Base-by-base conservation (phyloP, 2,888 invertebrate genomes). In the Platycheirus rosarum region DNA sequence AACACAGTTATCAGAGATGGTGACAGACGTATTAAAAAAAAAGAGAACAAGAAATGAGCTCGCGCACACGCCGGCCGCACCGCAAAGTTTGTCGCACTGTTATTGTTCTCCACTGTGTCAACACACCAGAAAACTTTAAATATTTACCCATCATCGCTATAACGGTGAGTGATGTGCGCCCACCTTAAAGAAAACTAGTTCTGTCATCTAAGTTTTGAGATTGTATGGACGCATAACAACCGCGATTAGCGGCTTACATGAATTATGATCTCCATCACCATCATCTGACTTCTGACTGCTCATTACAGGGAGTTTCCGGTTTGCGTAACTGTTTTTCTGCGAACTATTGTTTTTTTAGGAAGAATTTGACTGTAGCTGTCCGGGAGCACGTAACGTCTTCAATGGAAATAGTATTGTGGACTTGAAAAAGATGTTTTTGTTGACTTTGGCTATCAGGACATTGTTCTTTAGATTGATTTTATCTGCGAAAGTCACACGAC, bases 81-180 rank as follows among this genome's bases (percentile, higher is more conserved):
- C 26, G 37, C 42, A 48, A 55, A 70, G 76, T 70, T 69, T 46
- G 62, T 76, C 65, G 60, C 32, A 40, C 49, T 74, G 29, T 74
- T 78, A 68, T 78, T 70, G 48, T 74, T 68, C 66, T 16, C 44
- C 29, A 13, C 8, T 46, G 44, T 29, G 35, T 53, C n/a, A n/a
- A 71, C 48, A 60, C 55, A 74, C 66, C 35, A 35, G 71, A 57
- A 49, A 66, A 46, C 37, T 46, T 42, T 74, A 51, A 78, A 78
- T 74, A 78, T 78, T 78, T 78, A 74, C 37, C 14, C 62, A 26
- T 32, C 16, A n/a, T 16, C 53, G 16, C 26, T 40, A 40, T 40
- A n/a, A 26, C 14, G 13, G 44, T 26, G 20, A 46, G 9, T 44
- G 16, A 26, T 26, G n/a, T n/a, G n/a, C 20, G 2, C n/a, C 16